Base-by-base conservation (phyloP, 2,888 invertebrate genomes). In the Agrotis ipsilon region DNA sequence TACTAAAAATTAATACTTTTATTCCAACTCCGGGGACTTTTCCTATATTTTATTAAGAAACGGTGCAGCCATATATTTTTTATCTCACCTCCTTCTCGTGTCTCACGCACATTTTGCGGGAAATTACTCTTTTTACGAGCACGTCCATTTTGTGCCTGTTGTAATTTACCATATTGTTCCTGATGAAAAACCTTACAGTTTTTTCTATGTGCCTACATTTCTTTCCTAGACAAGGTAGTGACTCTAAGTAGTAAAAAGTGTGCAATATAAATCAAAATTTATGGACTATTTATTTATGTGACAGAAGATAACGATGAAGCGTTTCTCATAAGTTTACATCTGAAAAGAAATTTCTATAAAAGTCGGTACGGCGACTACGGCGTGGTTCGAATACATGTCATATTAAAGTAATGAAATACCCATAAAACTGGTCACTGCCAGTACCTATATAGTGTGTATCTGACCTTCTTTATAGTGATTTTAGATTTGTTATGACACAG, bases 91-190 rank as follows among this genome's bases (percentile, higher is more conserved):
- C 74, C 66, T 76, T 74, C 69, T 66, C 60, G 60, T 65, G 60
- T 54, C 68, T 73, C 70, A 60, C 72, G 68, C 58, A 72, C 72
- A 72, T 80, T 72, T 67, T 70, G 72, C 64, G 58, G 61, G 61
- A 80, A 72, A 83, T 83, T 76, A 70, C 79, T 55, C 67, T 77
- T 83, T 83, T 83, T 83, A 83, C 79, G 81, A 81, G 73, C 71
- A 43, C 52, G 46, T 49, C 39, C 66, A 52, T 67, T 64, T 51
- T 63, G 54, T 46, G 54, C 54, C 48, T 55, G 61, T 39, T 55
- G 59, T 75, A 63, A 63, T 75, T 82, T 62, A 58, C 49, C 55
- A 72, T 74, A 76, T 79, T 76, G 69, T 72, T 58, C 68, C 24
- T 19, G 58, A 32, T 19, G 7, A 18, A 16, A 46, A 9, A 7